Base-by-base conservation (phyloP, 2,113 vertebrate genomes). In the Elaphurus davidianus region DNA sequence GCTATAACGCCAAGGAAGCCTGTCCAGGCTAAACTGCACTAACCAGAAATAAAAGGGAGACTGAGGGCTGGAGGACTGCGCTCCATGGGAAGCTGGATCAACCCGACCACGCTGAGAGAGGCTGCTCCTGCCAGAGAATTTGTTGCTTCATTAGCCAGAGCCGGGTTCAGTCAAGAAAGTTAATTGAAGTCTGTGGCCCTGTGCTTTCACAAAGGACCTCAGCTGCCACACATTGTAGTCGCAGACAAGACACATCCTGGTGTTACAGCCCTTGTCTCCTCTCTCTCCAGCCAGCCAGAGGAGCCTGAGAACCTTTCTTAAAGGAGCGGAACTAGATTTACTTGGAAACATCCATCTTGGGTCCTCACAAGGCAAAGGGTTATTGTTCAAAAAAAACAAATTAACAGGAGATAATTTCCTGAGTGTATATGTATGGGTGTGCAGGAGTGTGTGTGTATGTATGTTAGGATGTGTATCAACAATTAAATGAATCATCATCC, bases 111-210 rank as follows among this genome's bases (percentile, higher is more conserved):
- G 27, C 71, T 83, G 97, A 97, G 84, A 97, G 88, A 57, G 98
- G 94, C 90, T 95, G 93, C 88, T 95, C 83, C 97, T 97, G 97
- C 97, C 98, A 98, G 95, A 92, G 90, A 98, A 98, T 97, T 76
- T 1, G 0, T 25, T 25, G 71, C 71, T 76, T 98, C 97, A 98
- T 99, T 98, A 98, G 95, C 94, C 90, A 96, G 16, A 6, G 62
- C 97, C 97, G 95, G 97, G 97, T 87, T 98, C 97, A 98, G 97
- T 90, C 98, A 95, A 96, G 93, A 91, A 98, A 98, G 97, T 98
- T 99, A 98, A 98, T 98, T 98, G 97, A 98, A 98, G 97, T 98
- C 96, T 95, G 96, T 94, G 95, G 97, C 96, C 81, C 3, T 64
- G 57, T 54, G 0, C 94, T 96, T 95, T 95, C 50, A 88, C 90